These are phyloP conservation scores for Neopelma chrysocephalum DNA, from an alignment of 2,797 vertebrate species.

Conservation along the genomic window DNA sequence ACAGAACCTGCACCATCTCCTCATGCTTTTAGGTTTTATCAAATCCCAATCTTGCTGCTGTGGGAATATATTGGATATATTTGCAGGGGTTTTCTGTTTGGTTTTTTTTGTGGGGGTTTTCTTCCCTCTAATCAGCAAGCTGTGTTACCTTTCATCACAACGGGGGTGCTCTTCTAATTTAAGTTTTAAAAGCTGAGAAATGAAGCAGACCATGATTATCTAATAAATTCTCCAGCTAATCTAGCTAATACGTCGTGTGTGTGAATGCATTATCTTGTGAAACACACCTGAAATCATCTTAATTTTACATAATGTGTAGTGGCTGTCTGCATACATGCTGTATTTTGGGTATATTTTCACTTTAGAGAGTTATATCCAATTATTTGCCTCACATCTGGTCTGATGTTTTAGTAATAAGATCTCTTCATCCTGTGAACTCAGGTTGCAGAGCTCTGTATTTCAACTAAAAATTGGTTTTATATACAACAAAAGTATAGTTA, in stretches of 20 bases:
- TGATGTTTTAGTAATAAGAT: neutral
- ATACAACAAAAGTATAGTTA: neutral
- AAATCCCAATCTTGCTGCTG: neutral
- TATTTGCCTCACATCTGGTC: neutral
- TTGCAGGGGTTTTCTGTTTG: neutral
- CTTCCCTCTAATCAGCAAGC: neutral
- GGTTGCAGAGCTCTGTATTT: neutral
- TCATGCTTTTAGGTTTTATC: neutral
- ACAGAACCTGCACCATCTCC: neutral
- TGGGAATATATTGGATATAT: neutral
- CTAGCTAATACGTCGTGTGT: neutral
- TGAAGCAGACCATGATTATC: neutral
- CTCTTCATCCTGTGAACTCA: neutral
- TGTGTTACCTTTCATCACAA: conserved; percentile 6
- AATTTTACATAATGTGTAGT: neutral
- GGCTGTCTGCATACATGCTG: neutral
- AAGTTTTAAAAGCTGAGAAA: neutral
- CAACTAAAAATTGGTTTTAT: neutral
- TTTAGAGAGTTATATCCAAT: neutral
- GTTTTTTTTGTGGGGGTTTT: neutral
- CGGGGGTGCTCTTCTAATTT: neutral
- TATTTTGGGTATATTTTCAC: neutral
- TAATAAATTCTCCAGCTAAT: neutral
- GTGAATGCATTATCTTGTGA: neutral
- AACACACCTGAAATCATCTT: neutral